Base-by-base conservation (phyloP, 1,140 invertebrate species). In the Tribolium castaneum region DNA sequence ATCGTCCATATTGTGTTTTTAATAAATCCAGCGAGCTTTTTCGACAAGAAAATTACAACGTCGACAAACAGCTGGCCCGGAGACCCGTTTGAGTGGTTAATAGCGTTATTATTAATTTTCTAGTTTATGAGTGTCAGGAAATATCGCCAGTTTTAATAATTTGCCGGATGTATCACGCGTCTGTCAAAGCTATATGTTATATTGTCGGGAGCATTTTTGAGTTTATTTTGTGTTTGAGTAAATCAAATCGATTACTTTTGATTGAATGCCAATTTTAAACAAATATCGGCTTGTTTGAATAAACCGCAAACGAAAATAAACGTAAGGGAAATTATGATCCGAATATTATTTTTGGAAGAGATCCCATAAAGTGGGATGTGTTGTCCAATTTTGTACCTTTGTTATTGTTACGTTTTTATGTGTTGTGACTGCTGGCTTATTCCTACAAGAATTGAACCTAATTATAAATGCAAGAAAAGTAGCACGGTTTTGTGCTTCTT, bases 91-190 rank as follows among this genome's bases (percentile, higher is more conserved):
- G 71, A 52, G 71, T 73, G 71, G 49, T 73, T 73, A 73, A 54
- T 73, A 30, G 71, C 49, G 49, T 52, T 73, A 73, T 73, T 73
- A 73, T 35, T 73, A 73, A 73, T 73, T 73, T 73, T 19, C 71
- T 73, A 73, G 71, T 73, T 73, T 73, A 52, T 50, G 49, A 51
- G 49, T 54, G 70, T 30, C 70, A 72, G 70, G 70, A 72, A 72
- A 72, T 51, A 72, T 72, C 25, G 22, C 25, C 71, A 52, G 49
- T 73, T 73, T 52, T 73, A 73, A 73, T 73, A 52, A 54, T 54
- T 51, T 22, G n/a, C 49, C 49, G 71, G 70, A 72, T 72, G 39
- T 51, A 6, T 72, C n/a, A 49, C 19, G 6, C 6, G 9, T 10
- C 22, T 25, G 19, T 62, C 56, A 30, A 30, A 30, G 25, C 25